Evolutionary conservation across 2,113 vertebrate species (phyloP).

Genomic region (Psilopsiagon aymara): DNA sequence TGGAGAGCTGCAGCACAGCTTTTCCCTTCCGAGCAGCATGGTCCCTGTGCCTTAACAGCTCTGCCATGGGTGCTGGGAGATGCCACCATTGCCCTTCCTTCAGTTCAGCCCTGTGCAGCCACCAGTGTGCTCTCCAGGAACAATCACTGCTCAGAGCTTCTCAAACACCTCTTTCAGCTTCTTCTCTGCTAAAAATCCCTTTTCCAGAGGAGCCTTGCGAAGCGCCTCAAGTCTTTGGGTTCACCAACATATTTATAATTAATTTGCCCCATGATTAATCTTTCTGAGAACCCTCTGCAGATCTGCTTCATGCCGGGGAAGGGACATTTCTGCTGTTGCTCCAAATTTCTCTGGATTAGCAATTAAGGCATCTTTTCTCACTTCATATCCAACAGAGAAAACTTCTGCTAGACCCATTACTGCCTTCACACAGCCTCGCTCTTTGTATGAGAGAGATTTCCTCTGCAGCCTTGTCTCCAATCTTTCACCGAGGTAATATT

Average conservation of each 20-base stretch:
- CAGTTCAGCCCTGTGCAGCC: neutral
- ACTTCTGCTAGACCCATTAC: slow-evolving; percentile 63
- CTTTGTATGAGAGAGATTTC: neutral
- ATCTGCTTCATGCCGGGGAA: neutral
- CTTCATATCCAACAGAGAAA: neutral
- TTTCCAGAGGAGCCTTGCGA: neutral
- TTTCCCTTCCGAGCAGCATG: neutral
- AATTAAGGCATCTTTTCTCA: slow-evolving; percentile 62
- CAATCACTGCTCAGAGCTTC: neutral
- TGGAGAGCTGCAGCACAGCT: neutral
- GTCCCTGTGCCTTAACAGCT: accelerated
- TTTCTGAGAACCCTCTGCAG: neutral
- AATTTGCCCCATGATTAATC: neutral
- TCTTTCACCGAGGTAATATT: slow-evolving; percentile 15
- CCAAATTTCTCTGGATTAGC: slow-evolving; percentile 33
- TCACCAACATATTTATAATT: neutral
- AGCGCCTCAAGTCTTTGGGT: neutral
- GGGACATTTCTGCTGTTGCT: neutral
- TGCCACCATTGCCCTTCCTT: neutral
- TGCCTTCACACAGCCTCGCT: neutral
- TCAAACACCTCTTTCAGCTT: neutral
- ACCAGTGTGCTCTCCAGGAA: neutral
- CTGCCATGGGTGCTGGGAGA: neutral
- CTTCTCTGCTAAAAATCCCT: neutral
- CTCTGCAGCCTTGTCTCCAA: neutral